Conservation (phyloP, 2,113 vertebrate genomes). For the Cephalopterus ornatus region DNA sequence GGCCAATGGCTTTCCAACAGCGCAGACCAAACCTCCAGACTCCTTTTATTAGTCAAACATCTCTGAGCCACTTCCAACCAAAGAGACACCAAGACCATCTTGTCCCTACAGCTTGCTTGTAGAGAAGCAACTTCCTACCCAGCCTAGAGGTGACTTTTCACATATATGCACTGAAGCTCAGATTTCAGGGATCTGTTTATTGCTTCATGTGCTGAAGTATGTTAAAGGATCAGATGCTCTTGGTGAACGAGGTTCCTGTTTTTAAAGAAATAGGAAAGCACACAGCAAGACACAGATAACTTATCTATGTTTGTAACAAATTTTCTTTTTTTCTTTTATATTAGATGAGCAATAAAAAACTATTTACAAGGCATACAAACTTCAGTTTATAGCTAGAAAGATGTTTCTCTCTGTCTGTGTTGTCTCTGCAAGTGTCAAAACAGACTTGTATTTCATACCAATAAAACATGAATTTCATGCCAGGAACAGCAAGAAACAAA, state of each 20-base stretch:
- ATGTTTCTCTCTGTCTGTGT: constrained; percentile 33
- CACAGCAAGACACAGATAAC: constrained; percentile 31
- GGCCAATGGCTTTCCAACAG: neutral
- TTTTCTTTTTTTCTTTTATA: neutral
- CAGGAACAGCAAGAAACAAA: constrained; percentile 67
- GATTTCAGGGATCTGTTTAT: neutral
- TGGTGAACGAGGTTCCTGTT: constrained; percentile 6
- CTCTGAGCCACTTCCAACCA: neutral
- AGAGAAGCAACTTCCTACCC: neutral
- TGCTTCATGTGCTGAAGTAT: neutral
- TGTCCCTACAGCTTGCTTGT: neutral
- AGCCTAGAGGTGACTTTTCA: neutral
- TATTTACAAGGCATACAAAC: constrained; percentile 40
- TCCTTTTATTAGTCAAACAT: neutral
- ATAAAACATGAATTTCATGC: constrained; percentile 45
- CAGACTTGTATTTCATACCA: constrained; percentile 63
- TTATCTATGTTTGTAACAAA: constrained; percentile 8
- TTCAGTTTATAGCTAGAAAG: constrained; percentile 41
- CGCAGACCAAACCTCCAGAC: neutral
- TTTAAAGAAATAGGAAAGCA: constrained; percentile 49
- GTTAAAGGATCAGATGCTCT: neutral
- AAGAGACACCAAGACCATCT: neutral
- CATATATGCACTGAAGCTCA: neutral
- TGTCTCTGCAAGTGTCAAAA: constrained; percentile 67
- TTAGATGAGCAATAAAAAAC: constrained; percentile 30